A percentile compares a stretch with the other conserved stretches of the same genome.
phyloP scores from a whole-genome alignment of 2,797 vertebrate species.

The Lagorchestes hirsutus region DNA sequence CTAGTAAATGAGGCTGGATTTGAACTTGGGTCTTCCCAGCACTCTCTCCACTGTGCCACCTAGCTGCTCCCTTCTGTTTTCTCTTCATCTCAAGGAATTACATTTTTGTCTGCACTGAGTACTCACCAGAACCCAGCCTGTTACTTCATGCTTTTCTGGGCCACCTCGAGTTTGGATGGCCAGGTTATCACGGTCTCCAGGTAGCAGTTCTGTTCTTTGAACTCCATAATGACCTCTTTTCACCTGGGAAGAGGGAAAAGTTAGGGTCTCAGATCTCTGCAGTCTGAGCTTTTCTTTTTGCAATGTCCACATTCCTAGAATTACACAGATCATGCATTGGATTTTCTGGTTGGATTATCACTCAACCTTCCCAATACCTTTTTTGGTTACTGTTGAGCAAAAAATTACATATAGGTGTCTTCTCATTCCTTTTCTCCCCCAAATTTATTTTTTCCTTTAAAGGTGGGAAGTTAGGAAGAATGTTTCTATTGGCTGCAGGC shows the following conservation, averaged over 20 bases:
- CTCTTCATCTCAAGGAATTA: not conserved
- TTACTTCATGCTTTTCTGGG: constrained; percentile 96
- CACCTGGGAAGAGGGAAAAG: constrained; percentile 77
- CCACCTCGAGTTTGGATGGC: constrained; percentile 95
- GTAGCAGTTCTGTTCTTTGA: constrained; percentile 90
- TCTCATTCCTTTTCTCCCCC: not conserved
- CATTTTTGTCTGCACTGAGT: not conserved
- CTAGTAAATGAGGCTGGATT: not conserved
- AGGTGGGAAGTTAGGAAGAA: not conserved
- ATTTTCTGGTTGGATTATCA: constrained; percentile 14
- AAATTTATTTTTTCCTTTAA: not conserved
- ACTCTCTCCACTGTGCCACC: not conserved
- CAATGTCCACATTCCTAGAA: constrained; percentile 24
- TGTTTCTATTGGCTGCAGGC: not conserved
- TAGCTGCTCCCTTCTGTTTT: not conserved
- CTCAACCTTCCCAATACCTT: not conserved
- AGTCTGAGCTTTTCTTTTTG: not conserved
- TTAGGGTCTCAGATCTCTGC: not conserved
- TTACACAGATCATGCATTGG: not conserved
- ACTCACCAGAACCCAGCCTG: constrained; percentile 96
- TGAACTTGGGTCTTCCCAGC: not conserved
- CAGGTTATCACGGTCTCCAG: constrained; percentile 94
- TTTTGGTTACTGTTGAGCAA: not conserved
- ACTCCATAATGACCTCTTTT: constrained; percentile 84
- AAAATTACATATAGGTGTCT: not conserved